Base-by-base conservation (phyloP, 2,888 invertebrate genomes). In the Coelopa pilipes region DNA sequence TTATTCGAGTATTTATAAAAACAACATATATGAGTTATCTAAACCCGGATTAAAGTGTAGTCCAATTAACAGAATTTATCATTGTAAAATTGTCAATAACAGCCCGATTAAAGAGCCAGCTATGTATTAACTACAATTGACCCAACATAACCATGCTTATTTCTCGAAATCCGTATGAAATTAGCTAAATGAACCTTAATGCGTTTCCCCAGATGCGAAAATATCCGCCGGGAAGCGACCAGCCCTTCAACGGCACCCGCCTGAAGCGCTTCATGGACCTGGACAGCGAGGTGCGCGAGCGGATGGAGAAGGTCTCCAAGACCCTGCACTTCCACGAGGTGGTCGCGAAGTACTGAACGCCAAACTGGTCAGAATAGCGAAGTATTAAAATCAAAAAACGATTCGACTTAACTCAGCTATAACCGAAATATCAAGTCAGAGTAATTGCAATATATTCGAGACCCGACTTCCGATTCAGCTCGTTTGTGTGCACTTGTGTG, bases 191-290 rank as follows among this genome's bases (percentile, higher is more conserved):
- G 15, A 73, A 69, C 67, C 77, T 34, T 34, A 34, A 34, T 34
- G 34, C 34, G 34, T 74, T 72, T 72, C 76, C 76, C 74, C 88
- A 92, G 92, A 92, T 92, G 91, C 89, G 92, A 80, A 89, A 91
- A 80, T 90, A 91, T 86, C 92, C 92, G 45, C 92, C 92, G 17
- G 92, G 92, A 80, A 90, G 90, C 78, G 91, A 91, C 70, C 86
- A 88, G 59, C 89, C 90, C 1, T 90, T 88, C 80, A 89, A 90
- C 78, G 90, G 89, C 62, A 85, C 87, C 59, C 86, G 89, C 72
- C 82, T 91, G 65, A 86, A 88, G 76, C 88, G 89, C 77, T 91
- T 91, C 80, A 82, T 89, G 79, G 83, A 88, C 74, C 85, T 89
- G 72, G 89, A 90, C 78, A 89, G 87, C 77, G 87, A 89, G 71